Conservation (phyloP, 2,888 invertebrate genomes). For the Drosophila helvetica region DNA sequence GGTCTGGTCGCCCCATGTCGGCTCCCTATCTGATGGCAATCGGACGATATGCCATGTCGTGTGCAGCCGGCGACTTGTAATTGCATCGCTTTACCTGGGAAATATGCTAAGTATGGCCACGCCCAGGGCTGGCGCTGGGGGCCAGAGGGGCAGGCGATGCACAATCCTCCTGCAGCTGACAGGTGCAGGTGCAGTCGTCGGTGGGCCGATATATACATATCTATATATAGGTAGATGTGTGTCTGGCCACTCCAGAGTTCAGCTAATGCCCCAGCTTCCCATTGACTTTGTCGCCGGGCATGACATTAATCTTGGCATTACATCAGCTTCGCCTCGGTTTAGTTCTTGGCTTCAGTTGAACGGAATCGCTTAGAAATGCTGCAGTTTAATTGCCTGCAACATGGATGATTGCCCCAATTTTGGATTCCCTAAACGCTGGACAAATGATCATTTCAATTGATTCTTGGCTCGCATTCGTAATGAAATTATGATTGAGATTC, state of each 20-base stretch:
- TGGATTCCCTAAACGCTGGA: too few relatives aligned
- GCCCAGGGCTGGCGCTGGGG: conserved; percentile 1
- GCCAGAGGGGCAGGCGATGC: conserved; percentile 5
- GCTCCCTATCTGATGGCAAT: conserved; percentile 32
- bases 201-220: conserved; percentile 3
- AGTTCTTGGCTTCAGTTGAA: conserved; percentile 6
- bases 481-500: too few relatives aligned
- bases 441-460: too few relatives aligned
- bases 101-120: conserved; percentile 64
- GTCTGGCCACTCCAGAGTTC: conserved; percentile 19
- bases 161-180: conserved; percentile 49
- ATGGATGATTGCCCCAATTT: not conserved
- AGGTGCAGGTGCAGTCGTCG: conserved; percentile 54
- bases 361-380: too few relatives aligned
- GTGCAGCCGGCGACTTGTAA: conserved; percentile 56
- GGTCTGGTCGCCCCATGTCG: not conserved
- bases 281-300: conserved; percentile 47
- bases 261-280: conserved; percentile 24
- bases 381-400: not conserved
- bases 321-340: conserved; percentile 62
- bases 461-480: too few relatives aligned
- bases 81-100: conserved; percentile 64
- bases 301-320: conserved; percentile 71
- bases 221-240: not conserved
- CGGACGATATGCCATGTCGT: conserved; percentile 51